Conservation (phyloP, 2,797 vertebrate species). For the Oreortyx pictus region DNA sequence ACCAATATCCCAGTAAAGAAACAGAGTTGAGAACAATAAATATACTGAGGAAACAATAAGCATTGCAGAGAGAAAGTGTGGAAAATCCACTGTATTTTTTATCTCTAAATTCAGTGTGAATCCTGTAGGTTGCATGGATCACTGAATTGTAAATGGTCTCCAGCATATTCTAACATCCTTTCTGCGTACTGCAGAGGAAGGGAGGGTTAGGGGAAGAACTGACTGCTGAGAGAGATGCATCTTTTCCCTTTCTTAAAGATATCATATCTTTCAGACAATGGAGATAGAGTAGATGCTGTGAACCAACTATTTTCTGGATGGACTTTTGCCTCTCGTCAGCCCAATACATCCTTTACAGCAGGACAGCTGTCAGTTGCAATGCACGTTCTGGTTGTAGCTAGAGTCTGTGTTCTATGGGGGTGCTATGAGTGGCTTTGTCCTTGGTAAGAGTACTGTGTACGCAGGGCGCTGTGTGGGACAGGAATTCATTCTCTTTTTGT, state of each 20-base stretch:
- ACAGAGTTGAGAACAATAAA: background rate
- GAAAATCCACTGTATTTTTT: background rate
- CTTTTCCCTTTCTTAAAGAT: background rate
- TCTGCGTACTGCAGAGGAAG: background rate
- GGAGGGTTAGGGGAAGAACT: background rate
- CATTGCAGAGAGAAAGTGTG: background rate
- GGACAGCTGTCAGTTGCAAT: background rate
- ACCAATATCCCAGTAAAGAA: background rate
- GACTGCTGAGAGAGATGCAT: background rate
- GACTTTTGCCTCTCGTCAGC: background rate
- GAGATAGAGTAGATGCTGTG: background rate
- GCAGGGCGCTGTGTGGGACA: too few species aligned
- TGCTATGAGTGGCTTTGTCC: too few species aligned
- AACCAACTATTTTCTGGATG: background rate
- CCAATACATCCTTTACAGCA: background rate
- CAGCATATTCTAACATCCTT: background rate
- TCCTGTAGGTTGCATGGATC: background rate
- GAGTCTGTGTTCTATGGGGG: too few species aligned
- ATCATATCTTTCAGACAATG: background rate
- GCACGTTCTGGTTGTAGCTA: background rate
- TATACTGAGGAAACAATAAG: background rate
- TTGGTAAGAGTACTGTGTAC: too few species aligned
- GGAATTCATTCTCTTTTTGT: too few species aligned
- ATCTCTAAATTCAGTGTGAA: slow-evolving; percentile 11
- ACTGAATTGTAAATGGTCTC: background rate